phyloP scores from a whole-genome alignment of 2,888 invertebrate genomes.

The Boloria euphrosyne region DNA sequence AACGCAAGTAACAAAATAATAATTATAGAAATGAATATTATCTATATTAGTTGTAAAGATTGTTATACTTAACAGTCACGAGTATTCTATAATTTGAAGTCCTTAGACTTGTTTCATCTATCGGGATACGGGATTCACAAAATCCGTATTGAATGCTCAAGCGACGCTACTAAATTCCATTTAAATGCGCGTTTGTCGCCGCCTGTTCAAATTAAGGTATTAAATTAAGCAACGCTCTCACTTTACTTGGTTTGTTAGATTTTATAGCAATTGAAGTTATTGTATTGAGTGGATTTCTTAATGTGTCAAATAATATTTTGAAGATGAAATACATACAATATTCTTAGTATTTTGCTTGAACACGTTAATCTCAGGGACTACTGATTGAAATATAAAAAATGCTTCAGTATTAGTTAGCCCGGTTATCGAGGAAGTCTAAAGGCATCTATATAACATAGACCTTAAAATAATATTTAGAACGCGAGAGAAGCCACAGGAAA shows the following conservation, averaged over 20 bases:
- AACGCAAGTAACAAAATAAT: no score
- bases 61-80: no score
- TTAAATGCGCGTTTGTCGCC: constrained; percentile 47
- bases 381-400: no score
- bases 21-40: no score
- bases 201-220: constrained; percentile 47
- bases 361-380: no score
- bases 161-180: constrained; percentile 36
- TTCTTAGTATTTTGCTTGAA: no score
- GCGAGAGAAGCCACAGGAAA: no score
- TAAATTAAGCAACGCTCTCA: constrained; percentile 44
- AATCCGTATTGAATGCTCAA: not conserved
- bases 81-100: not conserved
- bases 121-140: constrained; percentile 3
- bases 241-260: constrained; percentile 34
- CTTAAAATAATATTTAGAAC: no score
- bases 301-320: constrained; percentile 24
- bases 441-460: no score
- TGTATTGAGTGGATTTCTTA: constrained; percentile 16
- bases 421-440: no score
- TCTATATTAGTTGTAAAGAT: no score
- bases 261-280: constrained; percentile 19
- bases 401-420: no score
- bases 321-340: not conserved
- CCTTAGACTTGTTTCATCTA: not conserved